Evolutionary conservation across 1,140 invertebrate species (phyloP).

Genomic region (Sweltsa coloradensis): DNA sequence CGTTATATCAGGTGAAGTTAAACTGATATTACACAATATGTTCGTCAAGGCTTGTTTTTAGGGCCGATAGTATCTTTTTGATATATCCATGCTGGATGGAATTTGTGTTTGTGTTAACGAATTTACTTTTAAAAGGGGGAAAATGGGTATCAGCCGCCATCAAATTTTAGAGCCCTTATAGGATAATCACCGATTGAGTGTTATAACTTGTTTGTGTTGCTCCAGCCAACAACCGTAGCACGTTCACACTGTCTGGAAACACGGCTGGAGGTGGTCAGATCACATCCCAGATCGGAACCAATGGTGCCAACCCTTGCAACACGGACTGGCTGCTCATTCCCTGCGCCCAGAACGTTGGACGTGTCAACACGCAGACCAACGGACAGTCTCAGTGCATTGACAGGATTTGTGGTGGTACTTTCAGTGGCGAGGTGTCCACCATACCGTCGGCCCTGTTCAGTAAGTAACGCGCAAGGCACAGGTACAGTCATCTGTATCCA

Average conservation of each 20-base stretch:
- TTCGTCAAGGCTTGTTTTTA: too few relatives aligned
- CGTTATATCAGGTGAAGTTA: too few relatives aligned
- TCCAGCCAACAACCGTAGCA: conserved; percentile 44
- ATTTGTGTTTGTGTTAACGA: too few relatives aligned
- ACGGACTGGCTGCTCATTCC: conserved; percentile 67
- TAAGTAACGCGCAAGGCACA: conserved; percentile 30
- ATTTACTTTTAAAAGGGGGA: too few relatives aligned
- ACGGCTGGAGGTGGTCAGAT: conserved; percentile 38
- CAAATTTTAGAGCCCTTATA: too few relatives aligned
- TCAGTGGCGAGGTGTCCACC: conserved; percentile 46
- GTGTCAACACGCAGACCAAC: conserved; percentile 33
- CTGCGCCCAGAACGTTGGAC: conserved; percentile 52
- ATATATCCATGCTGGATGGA: too few relatives aligned
- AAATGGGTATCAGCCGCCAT: too few relatives aligned
- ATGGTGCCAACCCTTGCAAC: conserved; percentile 40
- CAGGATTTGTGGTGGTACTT: conserved; percentile 56
- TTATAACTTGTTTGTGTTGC: too few relatives aligned
- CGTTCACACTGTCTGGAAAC: conserved; percentile 63
- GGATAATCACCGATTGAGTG: too few relatives aligned
- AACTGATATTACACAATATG: too few relatives aligned
- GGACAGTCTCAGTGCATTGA: conserved; percentile 43
- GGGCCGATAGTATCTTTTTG: too few relatives aligned
- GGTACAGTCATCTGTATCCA: not conserved
- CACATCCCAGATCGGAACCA: conserved; percentile 45
- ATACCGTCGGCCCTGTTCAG: conserved; percentile 46